phyloP scores from a whole-genome alignment of 2,797 vertebrate genomes.

The Pseudocheirus occidentalis region DNA sequence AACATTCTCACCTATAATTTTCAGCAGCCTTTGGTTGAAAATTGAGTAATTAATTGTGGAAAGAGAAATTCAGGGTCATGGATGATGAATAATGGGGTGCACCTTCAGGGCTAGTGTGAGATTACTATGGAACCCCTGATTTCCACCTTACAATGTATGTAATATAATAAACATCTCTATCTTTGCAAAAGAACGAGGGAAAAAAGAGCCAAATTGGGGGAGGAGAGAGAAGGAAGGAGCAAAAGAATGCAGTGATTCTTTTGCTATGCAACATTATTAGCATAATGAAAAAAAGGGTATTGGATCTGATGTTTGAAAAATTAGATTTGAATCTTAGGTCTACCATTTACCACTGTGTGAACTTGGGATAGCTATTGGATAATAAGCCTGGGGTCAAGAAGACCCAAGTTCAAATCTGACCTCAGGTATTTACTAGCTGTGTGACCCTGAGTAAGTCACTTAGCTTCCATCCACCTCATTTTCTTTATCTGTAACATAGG shows the following conservation, averaged over 20 bases:
- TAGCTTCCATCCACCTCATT: neutral
- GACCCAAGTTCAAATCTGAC: neutral
- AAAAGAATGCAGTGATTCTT: neutral
- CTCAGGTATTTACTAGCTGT: too few species aligned
- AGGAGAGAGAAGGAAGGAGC: neutral
- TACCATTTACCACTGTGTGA: neutral
- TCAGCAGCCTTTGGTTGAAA: constrained; percentile 24
- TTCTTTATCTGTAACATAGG: neutral
- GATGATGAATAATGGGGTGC: neutral
- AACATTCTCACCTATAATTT: constrained; percentile 22
- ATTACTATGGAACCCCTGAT: neutral
- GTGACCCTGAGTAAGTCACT: neutral
- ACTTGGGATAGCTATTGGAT: neutral
- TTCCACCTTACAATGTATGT: neutral
- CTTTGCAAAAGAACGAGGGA: neutral
- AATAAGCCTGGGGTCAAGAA: neutral
- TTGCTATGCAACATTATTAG: neutral
- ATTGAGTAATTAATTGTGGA: neutral
- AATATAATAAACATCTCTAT: neutral
- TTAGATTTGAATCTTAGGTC: neutral
- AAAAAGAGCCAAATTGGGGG: neutral
- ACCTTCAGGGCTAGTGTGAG: neutral
- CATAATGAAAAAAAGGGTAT: neutral
- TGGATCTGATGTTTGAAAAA: neutral
- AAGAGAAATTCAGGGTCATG: neutral